These are phyloP conservation scores for Enoplosus armatus DNA, from an alignment of 2,797 vertebrate species.

Conservation along the genomic window DNA sequence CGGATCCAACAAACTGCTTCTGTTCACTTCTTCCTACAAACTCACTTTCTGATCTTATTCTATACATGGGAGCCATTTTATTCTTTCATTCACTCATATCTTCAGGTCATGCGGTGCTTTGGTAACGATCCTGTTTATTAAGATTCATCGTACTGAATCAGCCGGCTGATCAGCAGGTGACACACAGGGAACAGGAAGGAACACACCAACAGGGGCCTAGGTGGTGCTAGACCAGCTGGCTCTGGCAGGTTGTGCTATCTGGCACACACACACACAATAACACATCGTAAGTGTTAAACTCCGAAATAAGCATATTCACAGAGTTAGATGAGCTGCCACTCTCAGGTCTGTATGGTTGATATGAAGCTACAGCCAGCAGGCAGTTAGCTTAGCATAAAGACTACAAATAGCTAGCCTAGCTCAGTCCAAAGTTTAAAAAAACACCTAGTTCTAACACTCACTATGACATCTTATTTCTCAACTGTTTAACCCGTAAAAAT, in stretches of 20 bases:
- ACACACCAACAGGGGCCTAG: not conserved
- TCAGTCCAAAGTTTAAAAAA: no score
- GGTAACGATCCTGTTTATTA: not conserved
- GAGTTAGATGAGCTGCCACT: no score
- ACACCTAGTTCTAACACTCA: no score
- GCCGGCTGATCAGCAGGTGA: conserved; percentile 58
- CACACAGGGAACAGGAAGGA: conserved; percentile 32
- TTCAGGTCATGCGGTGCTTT: not conserved
- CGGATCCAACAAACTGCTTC: conserved; percentile 44
- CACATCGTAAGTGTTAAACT: no score
- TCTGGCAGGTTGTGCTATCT: not conserved
- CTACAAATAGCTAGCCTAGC: no score
- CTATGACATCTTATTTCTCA: no score
- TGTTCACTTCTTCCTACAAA: conserved; percentile 12
- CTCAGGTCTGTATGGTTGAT: no score
- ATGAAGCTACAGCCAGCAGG: no score
- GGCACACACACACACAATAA: conserved; percentile 13
- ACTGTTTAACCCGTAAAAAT: no score
- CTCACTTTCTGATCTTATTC: not conserved
- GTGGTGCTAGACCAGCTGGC: conserved; percentile 39
- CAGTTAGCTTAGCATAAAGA: no score
- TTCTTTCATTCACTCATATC: not conserved
- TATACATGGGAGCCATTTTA: not conserved
- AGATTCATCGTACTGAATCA: conserved; percentile 19
- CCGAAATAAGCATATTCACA: no score